phyloP scores from a whole-genome alignment of 2,113 vertebrate species.

The Struthidea cinerea region DNA sequence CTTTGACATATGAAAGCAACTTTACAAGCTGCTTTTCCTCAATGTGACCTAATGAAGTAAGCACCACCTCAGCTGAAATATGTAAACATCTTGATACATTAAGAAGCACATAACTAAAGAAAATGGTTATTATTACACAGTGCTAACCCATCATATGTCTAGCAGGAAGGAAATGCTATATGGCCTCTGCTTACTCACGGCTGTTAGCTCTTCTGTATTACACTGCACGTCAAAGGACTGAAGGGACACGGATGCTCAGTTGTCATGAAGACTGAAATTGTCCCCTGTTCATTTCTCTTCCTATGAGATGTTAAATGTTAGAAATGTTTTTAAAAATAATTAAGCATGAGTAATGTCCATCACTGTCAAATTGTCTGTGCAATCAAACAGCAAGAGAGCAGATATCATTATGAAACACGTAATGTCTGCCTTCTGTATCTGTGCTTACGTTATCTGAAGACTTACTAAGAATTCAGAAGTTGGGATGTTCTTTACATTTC shows the following conservation, averaged over 20 bases:
- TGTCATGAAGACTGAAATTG: constrained; percentile 28
- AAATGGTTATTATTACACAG: constrained; percentile 32
- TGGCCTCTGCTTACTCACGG: neutral
- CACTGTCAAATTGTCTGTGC: constrained; percentile 34
- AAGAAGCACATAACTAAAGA: constrained; percentile 19
- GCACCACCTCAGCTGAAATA: constrained; percentile 57
- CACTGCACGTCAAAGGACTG: neutral
- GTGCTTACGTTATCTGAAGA: neutral
- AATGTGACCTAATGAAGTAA: constrained; percentile 65
- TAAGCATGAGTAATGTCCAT: constrained; percentile 51
- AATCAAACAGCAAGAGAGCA: constrained; percentile 34
- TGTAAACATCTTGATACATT: constrained; percentile 31
- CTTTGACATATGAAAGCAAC: constrained; percentile 67
- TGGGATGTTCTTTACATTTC: constrained; percentile 19
- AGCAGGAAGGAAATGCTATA: neutral
- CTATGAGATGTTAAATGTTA: constrained; percentile 30
- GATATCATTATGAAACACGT: neutral
- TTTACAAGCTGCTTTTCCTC: constrained; percentile 56
- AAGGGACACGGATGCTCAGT: constrained; percentile 14
- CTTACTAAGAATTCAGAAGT: neutral
- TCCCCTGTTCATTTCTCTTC: constrained; percentile 45
- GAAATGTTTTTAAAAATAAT: constrained; percentile 32
- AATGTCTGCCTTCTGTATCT: neutral
- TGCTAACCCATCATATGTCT: neutral
- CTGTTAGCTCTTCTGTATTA: constrained; percentile 38